A percentile compares a stretch with the other conserved stretches of the same genome.
Conservation (phyloP, 2,797 vertebrate genomes). For the Anolis apletophallus region DNA sequence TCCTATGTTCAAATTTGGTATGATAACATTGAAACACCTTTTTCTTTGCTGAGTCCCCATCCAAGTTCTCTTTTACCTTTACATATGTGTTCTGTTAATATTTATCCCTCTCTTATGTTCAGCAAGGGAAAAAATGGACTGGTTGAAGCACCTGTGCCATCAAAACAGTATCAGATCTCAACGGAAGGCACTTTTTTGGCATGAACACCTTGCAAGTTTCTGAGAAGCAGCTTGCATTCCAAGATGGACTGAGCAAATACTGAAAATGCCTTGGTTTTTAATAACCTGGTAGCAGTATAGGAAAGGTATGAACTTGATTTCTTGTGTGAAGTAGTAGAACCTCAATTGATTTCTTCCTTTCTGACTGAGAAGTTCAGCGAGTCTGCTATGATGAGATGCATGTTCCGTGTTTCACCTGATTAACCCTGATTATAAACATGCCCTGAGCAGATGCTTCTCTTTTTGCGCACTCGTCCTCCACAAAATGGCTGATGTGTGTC, state of each 20-base stretch:
- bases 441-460: conserved; percentile 59
- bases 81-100: neutral
- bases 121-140: neutral
- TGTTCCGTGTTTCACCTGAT: conserved; percentile 73
- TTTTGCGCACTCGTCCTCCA: neutral
- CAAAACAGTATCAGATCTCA: neutral
- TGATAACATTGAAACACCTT: too few relatives aligned
- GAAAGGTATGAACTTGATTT: neutral
- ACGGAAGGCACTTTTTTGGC: neutral
- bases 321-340: neutral
- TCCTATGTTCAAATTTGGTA: too few relatives aligned
- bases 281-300: neutral
- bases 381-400: conserved; percentile 69
- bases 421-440: conserved; percentile 67
- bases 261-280: neutral
- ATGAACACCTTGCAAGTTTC: too few relatives aligned
- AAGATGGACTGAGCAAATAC: neutral
- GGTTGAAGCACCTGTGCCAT: neutral
- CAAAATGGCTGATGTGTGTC: neutral
- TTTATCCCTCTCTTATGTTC: neutral
- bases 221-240: neutral
- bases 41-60: too few relatives aligned
- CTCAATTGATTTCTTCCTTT: neutral
- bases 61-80: too few relatives aligned
- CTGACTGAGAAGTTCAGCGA: neutral